Percentiles rank a stretch among this genome's conserved stretches.
Conservation (phyloP, 1,140 invertebrate species). For the Orius insidiosus region DNA sequence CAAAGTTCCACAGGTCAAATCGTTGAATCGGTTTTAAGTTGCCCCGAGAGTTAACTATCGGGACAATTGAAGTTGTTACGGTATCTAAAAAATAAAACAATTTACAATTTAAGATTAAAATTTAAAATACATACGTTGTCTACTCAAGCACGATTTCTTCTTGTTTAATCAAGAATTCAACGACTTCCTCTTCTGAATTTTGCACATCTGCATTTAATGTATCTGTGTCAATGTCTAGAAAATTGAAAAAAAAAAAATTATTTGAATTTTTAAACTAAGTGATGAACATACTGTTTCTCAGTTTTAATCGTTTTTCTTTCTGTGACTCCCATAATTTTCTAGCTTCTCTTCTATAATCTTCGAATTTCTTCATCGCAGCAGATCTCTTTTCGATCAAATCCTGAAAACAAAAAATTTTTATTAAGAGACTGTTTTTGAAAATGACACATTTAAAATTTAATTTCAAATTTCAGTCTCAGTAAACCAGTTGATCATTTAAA, state of each 20-base stretch:
- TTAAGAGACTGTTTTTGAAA: background rate
- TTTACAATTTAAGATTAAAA: background rate
- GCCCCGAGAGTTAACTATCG: background rate
- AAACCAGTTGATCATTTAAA: constrained; percentile 2
- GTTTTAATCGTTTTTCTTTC: constrained; percentile 59
- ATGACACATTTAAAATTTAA: too few species aligned
- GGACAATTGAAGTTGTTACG: background rate
- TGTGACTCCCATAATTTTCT: constrained; percentile 55
- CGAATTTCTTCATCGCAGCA: constrained; percentile 72
- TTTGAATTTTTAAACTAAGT: background rate
- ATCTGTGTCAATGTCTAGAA: constrained; percentile 83
- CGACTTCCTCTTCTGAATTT: constrained; percentile 84
- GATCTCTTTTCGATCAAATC: constrained; percentile 89
- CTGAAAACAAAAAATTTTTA: constrained; percentile 23
- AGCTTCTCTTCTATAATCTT: constrained; percentile 58
- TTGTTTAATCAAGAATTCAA: constrained; percentile 97
- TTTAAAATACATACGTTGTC: background rate
- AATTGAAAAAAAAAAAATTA: constrained; percentile 21
- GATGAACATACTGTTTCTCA: constrained; percentile 62
- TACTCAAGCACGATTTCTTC: constrained; percentile 64
- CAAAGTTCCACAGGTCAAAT: background rate
- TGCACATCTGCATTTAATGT: constrained; percentile 65
- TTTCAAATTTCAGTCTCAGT: background rate
- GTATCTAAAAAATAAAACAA: background rate
- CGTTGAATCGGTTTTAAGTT: background rate